Conservation (phyloP, 2,888 invertebrate species). For the Phortica okadai region DNA sequence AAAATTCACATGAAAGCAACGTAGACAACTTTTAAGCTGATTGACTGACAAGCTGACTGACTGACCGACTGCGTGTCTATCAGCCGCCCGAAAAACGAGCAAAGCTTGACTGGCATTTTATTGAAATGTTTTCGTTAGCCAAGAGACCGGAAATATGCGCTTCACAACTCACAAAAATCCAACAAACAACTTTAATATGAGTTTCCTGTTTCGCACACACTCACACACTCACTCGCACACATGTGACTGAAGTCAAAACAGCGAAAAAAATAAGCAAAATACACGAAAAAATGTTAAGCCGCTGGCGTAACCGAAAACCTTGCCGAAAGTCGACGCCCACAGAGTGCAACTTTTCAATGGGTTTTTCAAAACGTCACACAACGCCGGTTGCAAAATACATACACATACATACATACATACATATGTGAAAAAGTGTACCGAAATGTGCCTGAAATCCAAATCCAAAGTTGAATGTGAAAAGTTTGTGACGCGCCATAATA, state of each 20-base stretch:
- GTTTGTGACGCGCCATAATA: slow-evolving; percentile 9
- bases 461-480: slow-evolving; percentile 20
- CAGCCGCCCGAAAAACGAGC: background rate
- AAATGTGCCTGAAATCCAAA: background rate
- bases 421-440: background rate
- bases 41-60: background rate
- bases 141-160: slow-evolving; percentile 16
- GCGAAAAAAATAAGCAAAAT: background rate
- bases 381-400: background rate
- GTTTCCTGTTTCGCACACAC: background rate
- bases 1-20: background rate
- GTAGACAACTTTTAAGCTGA: background rate
- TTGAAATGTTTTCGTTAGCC: slow-evolving; percentile 5
- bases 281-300: background rate
- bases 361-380: slow-evolving; percentile 17
- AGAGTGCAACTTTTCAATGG: slow-evolving; percentile 4
- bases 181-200: slow-evolving; percentile 15
- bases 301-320: background rate
- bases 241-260: background rate
- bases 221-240: background rate
- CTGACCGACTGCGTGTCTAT: too few species aligned
- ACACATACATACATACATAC: background rate
- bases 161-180: background rate
- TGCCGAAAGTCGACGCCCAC: background rate
- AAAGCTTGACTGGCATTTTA: background rate